Conservation (phyloP, 2,888 invertebrate genomes). For the Anarsia innoxiella region DNA sequence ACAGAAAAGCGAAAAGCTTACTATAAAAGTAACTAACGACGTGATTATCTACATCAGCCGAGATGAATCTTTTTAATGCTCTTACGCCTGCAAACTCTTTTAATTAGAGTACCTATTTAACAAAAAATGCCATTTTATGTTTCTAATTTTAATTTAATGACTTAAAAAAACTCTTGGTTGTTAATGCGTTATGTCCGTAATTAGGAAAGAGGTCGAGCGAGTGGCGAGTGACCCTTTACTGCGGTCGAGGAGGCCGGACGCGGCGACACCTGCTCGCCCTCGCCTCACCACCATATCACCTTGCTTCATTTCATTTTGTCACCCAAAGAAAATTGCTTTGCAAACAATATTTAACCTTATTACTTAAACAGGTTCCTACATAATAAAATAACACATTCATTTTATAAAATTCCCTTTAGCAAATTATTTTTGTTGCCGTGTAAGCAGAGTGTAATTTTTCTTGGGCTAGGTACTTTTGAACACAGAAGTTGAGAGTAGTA, state of each 20-base stretch:
- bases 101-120: not conserved
- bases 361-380: too few relatives aligned
- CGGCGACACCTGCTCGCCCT: not conserved
- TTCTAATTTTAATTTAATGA: slow-evolving; percentile 1
- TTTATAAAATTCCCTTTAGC: too few relatives aligned
- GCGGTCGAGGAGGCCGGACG: not conserved
- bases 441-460: too few relatives aligned
- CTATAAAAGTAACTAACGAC: not conserved
- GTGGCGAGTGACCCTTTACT: slow-evolving; percentile 1
- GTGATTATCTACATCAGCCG: not conserved
- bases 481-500: too few relatives aligned
- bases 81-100: not conserved
- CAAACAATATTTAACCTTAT: not conserved
- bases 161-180: slow-evolving; percentile 1
- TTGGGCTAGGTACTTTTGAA: too few relatives aligned
- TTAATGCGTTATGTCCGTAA: slow-evolving; percentile 6
- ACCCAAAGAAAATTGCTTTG: slow-evolving; percentile 3
- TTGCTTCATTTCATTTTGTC: slow-evolving; percentile 9
- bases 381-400: too few relatives aligned
- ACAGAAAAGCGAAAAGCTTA: too few relatives aligned
- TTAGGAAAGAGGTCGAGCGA: slow-evolving; percentile 4
- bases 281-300: slow-evolving; percentile 1
- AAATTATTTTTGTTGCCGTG: too few relatives aligned
- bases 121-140: not conserved
- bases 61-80: not conserved